These are phyloP conservation scores for Odontophorus gujanensis DNA, from an alignment of 2,113 vertebrate species.

Conservation along the genomic window DNA sequence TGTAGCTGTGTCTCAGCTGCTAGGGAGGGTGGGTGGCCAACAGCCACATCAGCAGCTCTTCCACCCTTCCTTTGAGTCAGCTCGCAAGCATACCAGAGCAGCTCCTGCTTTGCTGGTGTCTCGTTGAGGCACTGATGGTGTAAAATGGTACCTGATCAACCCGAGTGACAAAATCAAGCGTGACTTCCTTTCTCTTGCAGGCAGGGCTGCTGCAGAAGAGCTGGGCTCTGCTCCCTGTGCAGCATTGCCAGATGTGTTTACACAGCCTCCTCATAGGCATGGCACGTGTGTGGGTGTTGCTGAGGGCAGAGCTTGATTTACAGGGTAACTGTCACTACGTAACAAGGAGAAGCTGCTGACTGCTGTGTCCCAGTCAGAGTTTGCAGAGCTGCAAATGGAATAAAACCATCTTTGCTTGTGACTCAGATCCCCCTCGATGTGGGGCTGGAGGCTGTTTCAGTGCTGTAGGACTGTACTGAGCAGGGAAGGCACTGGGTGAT, in stretches of 20 bases:
- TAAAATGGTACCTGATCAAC: neutral
- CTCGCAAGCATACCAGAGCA: rapidly evolving
- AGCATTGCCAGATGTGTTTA: neutral
- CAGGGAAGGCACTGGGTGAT: neutral
- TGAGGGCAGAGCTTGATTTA: neutral
- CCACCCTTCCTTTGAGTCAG: slow-evolving; percentile 26
- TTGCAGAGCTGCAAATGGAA: neutral
- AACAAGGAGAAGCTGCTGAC: neutral
- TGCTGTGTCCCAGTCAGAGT: neutral
- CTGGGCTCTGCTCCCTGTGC: neutral
- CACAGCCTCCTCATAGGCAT: neutral
- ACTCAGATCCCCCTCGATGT: rapidly evolving
- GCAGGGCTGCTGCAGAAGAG: neutral
- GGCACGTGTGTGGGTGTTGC: neutral
- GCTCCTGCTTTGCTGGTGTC: neutral
- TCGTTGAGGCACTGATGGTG: neutral
- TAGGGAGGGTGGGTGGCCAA: neutral
- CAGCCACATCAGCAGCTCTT: neutral
- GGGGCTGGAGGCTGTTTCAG: neutral
- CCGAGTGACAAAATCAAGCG: neutral
- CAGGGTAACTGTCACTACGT: neutral
- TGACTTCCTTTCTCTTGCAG: neutral
- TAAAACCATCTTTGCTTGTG: too few species aligned
- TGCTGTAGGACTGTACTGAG: neutral
- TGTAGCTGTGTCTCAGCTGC: slow-evolving; percentile 4